phyloP scores from a whole-genome alignment of 1,140 invertebrate species.

The Agrilus planipennis region DNA sequence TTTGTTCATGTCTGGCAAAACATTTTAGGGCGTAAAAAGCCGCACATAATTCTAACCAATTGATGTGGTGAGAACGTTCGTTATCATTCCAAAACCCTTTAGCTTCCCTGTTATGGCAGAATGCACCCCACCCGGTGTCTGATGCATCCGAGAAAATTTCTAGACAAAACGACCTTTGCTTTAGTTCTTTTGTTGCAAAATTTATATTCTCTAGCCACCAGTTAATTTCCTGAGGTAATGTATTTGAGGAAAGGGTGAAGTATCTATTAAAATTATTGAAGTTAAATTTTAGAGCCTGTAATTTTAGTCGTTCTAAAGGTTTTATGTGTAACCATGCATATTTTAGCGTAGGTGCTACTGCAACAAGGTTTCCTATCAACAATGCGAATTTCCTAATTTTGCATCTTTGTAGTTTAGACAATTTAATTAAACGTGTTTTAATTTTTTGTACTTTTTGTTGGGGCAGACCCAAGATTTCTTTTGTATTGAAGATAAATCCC shows the following conservation, averaged over 20 bases:
- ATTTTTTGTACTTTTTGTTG: neutral
- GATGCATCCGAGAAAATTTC: slow-evolving; percentile 26
- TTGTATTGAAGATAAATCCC: neutral
- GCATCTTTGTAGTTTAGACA: neutral
- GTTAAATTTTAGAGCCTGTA: slow-evolving; percentile 1
- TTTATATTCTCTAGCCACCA: slow-evolving; percentile 23
- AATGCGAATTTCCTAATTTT: neutral
- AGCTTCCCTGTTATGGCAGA: slow-evolving; percentile 12
- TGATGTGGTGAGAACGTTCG: slow-evolving; percentile 18
- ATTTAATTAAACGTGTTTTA: neutral
- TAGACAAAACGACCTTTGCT: slow-evolving; percentile 7
- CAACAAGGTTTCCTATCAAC: neutral
- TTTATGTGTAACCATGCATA: slow-evolving; percentile 22
- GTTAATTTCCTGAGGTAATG: slow-evolving; percentile 11
- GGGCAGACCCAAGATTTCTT: neutral
- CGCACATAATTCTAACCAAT: slow-evolving; percentile 21
- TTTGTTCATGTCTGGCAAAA: slow-evolving; percentile 11
- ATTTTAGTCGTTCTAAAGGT: slow-evolving; percentile 17
- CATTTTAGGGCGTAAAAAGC: slow-evolving; percentile 19
- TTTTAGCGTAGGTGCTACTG: slow-evolving; percentile 6
- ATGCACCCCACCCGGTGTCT: slow-evolving; percentile 21
- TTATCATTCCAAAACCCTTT: slow-evolving; percentile 18
- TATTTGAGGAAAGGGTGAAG: neutral
- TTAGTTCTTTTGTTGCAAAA: slow-evolving; percentile 11
- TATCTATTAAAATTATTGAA: slow-evolving; percentile 5